These are phyloP conservation scores for Ennomos quercinarius DNA, from an alignment of 2,888 invertebrate genomes.

Conservation along the genomic window DNA sequence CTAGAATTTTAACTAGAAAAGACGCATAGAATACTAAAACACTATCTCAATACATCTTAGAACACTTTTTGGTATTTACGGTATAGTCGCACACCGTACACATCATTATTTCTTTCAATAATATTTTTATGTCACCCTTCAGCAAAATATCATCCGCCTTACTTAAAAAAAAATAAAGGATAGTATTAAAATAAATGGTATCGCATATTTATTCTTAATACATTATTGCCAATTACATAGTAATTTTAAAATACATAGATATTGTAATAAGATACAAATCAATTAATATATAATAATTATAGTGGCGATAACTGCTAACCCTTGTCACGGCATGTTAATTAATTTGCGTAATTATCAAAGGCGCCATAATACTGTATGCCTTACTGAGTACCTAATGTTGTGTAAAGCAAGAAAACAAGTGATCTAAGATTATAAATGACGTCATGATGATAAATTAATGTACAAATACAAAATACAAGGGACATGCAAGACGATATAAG, in stretches of 20 bases:
- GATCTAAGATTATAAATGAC: slow-evolving; percentile 5
- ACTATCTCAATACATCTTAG: not conserved
- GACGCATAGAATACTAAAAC: slow-evolving; percentile 5
- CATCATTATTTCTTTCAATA: too few relatives aligned
- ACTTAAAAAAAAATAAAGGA: too few relatives aligned
- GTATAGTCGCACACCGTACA: not conserved
- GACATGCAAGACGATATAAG: not conserved
- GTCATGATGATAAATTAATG: slow-evolving; percentile 2
- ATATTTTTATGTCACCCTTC: too few relatives aligned
- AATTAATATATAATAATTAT: slow-evolving; percentile 3
- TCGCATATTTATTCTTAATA: too few relatives aligned
- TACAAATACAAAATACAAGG: not conserved
- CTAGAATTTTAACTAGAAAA: slow-evolving; percentile 11
- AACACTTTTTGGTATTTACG: slow-evolving; percentile 9
- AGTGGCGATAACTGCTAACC: slow-evolving; percentile 6
- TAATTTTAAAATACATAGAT: too few relatives aligned
- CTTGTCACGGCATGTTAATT: slow-evolving; percentile 14
- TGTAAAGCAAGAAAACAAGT: slow-evolving; percentile 15
- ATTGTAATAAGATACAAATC: too few relatives aligned
- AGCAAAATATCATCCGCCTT: too few relatives aligned
- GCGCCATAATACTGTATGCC: slow-evolving; percentile 7
- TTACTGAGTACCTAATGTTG: slow-evolving; percentile 3
- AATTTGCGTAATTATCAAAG: slow-evolving; percentile 7
- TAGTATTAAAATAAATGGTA: too few relatives aligned
- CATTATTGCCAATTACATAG: too few relatives aligned